phyloP scores from a whole-genome alignment of 2,113 vertebrate genomes.

The Cyphomyrus plagiostoma region DNA sequence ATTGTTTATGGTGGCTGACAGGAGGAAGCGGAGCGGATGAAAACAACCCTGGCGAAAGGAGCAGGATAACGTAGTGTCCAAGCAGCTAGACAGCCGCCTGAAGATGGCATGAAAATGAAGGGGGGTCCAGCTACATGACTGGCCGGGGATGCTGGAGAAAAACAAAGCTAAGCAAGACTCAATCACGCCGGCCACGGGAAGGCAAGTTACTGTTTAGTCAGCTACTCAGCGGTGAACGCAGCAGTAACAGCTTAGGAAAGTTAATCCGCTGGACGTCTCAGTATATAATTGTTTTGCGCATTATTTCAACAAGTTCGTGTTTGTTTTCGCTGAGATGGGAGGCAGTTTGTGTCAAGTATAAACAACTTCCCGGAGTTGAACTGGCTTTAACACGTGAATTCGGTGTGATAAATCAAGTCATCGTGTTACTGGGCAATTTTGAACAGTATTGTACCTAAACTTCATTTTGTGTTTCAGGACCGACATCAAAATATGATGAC shows the following conservation, averaged over 20 bases:
- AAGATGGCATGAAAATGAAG: background rate
- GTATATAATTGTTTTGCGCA: background rate
- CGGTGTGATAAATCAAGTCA: background rate
- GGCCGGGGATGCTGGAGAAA: background rate
- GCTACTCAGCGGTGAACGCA: background rate
- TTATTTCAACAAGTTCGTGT: background rate
- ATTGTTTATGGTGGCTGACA: conserved; percentile 22
- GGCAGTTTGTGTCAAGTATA: background rate
- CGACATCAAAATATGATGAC: background rate
- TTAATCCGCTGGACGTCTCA: background rate
- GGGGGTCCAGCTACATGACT: background rate
- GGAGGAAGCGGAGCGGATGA: background rate
- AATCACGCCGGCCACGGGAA: background rate
- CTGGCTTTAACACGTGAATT: background rate
- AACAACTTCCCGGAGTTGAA: background rate
- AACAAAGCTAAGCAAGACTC: background rate
- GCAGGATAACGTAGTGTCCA: background rate
- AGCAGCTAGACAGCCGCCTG: background rate
- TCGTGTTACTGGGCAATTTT: background rate
- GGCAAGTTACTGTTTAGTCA: conserved; percentile 8
- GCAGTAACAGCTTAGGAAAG: background rate
- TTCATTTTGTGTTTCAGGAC: conserved; percentile 12
- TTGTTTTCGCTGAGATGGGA: background rate
- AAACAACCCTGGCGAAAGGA: background rate
- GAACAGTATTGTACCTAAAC: background rate